Percentiles rank a stretch among this genome's conserved stretches.
Evolutionary conservation across 2,888 invertebrate genomes (phyloP).

Genomic region (Pseudococcus jackbeardsleyi): DNA sequence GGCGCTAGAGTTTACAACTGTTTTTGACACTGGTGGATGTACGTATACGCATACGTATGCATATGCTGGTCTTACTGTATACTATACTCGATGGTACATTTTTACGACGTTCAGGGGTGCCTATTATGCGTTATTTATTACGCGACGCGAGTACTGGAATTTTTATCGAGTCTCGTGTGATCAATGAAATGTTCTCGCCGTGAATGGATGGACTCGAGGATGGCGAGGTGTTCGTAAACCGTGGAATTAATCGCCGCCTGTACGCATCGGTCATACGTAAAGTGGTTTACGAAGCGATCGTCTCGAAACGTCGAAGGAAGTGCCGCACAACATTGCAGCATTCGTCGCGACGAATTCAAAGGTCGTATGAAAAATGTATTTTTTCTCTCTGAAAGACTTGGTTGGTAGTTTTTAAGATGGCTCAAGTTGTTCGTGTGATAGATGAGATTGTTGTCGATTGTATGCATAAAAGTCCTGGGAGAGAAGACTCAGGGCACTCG

Average conservation of each 20-base stretch:
- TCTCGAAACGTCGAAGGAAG: neutral
- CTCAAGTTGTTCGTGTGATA: too few relatives aligned
- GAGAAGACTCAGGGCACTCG: too few relatives aligned
- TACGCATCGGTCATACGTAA: neutral
- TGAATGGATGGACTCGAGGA: constrained; percentile 10
- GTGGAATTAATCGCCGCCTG: neutral
- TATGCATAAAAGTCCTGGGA: too few relatives aligned
- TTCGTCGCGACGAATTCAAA: neutral
- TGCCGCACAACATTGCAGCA: neutral
- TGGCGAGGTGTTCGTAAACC: constrained; percentile 1
- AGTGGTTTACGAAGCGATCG: too few relatives aligned
- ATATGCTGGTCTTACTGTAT: neutral
- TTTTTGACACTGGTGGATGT: constrained; percentile 57
- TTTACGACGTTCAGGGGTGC: constrained; percentile 56
- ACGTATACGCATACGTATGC: neutral
- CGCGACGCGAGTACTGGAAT: constrained; percentile 9
- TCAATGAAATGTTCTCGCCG: neutral
- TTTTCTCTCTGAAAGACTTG: neutral
- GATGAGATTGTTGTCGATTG: too few relatives aligned
- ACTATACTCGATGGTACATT: constrained; percentile 1
- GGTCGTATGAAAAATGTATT: neutral
- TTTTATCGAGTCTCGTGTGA: constrained; percentile 34
- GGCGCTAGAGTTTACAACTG: constrained; percentile 60
- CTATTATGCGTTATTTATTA: constrained; percentile 35
- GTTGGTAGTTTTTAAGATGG: neutral